These are phyloP conservation scores for Gymnogyps californianus DNA, from an alignment of 2,113 vertebrate species.

Conservation along the genomic window DNA sequence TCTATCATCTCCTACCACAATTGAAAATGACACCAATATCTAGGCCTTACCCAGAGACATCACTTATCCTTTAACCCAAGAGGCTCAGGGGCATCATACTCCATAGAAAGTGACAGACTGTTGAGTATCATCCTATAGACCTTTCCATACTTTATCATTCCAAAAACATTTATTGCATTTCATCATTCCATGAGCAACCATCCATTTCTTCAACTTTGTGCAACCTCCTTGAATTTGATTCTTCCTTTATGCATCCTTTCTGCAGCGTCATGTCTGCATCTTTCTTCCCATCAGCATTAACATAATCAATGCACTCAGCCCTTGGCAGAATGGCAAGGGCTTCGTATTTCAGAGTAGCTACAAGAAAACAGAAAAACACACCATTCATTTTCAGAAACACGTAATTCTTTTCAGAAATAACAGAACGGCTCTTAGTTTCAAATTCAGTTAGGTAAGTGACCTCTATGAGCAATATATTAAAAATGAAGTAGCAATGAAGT, in stretches of 20 bases:
- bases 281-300: neutral
- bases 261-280: neutral
- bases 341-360: neutral
- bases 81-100: neutral
- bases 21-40: neutral
- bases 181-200: neutral
- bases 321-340: conserved; percentile 14
- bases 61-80: neutral
- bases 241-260: neutral
- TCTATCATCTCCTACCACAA: neutral
- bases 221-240: neutral
- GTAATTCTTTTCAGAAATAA: neutral
- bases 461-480: neutral
- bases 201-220: neutral
- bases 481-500: neutral
- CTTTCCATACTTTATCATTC: neutral
- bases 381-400: neutral
- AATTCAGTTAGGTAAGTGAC: neutral
- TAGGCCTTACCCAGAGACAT: neutral
- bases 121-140: neutral
- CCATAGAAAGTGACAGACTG: neutral
- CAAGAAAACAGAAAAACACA: neutral
- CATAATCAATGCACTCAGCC: neutral
- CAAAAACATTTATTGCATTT: neutral
- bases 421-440: neutral